These are phyloP conservation scores for Phaedon cochleariae DNA, from an alignment of 2,888 invertebrate species.

Conservation along the genomic window DNA sequence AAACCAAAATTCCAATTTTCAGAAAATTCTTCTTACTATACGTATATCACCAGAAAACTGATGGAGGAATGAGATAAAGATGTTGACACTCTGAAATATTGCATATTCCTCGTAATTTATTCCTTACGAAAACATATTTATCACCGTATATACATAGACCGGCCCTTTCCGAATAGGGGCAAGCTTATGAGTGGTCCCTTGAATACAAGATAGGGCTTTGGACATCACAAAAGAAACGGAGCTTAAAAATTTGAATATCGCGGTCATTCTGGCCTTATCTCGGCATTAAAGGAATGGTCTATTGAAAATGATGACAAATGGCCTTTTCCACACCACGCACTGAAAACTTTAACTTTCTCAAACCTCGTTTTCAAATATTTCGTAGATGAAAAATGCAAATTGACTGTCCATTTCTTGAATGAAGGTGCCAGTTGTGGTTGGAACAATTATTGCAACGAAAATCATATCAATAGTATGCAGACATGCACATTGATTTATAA, in stretches of 20 bases:
- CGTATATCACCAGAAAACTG: no score
- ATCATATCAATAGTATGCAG: no score
- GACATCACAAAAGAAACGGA: constrained; percentile 59
- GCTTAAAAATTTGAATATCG: constrained; percentile 65
- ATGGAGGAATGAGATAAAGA: no score
- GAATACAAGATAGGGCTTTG: constrained; percentile 59
- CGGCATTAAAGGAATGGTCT: constrained; percentile 61
- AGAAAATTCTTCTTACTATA: no score
- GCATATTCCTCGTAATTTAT: constrained; percentile 17
- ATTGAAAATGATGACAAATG: constrained; percentile 59
- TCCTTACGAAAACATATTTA: constrained; percentile 22
- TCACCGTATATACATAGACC: constrained; percentile 19
- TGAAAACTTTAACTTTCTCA: neutral
- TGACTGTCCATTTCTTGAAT: no score
- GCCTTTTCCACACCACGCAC: constrained; percentile 30
- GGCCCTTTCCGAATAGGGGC: constrained; percentile 44
- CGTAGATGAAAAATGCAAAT: no score
- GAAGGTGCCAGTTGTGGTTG: no score
- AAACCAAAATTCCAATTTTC: no score
- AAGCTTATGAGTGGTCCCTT: constrained; percentile 52
- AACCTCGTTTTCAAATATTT: neutral
- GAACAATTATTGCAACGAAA: no score
- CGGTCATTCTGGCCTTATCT: constrained; percentile 63
- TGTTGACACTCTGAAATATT: constrained; percentile 2
- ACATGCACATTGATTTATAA: no score